Percentiles rank a stretch among this genome's conserved stretches.
These are phyloP conservation scores for Cromileptes altivelis DNA, from an alignment of 2,113 vertebrate species.

Conservation along the genomic window DNA sequence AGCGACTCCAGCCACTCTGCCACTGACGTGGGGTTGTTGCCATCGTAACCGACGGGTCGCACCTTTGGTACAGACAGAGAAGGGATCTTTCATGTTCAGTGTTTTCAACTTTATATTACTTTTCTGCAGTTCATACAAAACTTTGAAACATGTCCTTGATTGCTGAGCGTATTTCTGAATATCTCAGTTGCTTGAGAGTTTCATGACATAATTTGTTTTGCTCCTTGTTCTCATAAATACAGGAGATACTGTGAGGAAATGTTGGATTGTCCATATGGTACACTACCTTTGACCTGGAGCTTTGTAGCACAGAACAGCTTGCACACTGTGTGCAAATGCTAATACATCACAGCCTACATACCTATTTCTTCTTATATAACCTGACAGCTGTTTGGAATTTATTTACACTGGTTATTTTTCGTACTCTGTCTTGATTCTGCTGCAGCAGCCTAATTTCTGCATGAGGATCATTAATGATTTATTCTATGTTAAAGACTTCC, in stretches of 20 bases:
- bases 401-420: constrained; percentile 1
- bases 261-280: background rate
- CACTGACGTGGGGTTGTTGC: constrained; percentile 95
- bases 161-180: background rate
- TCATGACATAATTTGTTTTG: background rate
- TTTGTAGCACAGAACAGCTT: constrained; percentile 20
- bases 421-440: background rate
- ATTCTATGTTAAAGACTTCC: background rate
- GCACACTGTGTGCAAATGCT: background rate
- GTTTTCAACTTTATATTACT: background rate
- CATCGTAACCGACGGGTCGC: constrained; percentile 93
- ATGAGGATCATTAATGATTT: constrained; percentile 21
- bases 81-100: background rate
- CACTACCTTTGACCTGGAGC: constrained; percentile 10
- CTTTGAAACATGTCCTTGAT: background rate
- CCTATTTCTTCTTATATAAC: constrained; percentile 30
- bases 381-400: constrained; percentile 13
- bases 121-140: background rate
- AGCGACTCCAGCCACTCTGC: constrained; percentile 98
- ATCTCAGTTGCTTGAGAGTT: background rate
- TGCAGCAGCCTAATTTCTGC: constrained; percentile 5
- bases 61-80: constrained; percentile 82
- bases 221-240: constrained; percentile 2
- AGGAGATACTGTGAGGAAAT: background rate
- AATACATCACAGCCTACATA: constrained; percentile 17